A percentile compares a stretch with the other conserved stretches of the same genome.
Conservation (phyloP, 2,888 invertebrate species). For the Oscheius myriophilus region DNA sequence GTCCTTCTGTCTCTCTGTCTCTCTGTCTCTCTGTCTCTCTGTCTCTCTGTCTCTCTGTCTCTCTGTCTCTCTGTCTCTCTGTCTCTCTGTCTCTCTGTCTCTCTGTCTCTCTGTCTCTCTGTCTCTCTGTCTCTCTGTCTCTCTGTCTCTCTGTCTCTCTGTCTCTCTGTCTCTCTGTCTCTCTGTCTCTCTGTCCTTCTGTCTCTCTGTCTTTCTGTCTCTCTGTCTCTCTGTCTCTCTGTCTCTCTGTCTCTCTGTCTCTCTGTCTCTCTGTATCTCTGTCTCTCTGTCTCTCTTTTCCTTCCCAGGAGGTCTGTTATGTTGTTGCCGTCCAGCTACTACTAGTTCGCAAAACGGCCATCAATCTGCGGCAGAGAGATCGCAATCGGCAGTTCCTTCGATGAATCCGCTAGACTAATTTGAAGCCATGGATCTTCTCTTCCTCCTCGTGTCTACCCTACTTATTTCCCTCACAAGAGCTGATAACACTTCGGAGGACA, state of each 20-base stretch:
- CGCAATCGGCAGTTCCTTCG: too few species aligned
- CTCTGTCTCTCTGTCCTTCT: constrained; percentile 1
- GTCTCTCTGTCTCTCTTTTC: too few species aligned
- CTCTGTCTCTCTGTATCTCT: not conserved
- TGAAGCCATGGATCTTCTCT: not conserved
- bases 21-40: constrained; percentile 5
- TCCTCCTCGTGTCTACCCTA: not conserved
- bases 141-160: constrained; percentile 1
- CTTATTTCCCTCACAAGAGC: not conserved
- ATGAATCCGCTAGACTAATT: too few species aligned
- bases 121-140: not conserved
- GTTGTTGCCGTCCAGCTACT: too few species aligned
- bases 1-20: not conserved
- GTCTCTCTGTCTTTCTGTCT: not conserved
- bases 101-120: not conserved
- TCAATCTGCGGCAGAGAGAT: too few species aligned
- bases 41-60: not conserved
- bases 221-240: constrained; percentile 1
- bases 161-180: not conserved
- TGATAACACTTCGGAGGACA: too few species aligned
- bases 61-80: constrained; percentile 5
- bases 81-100: constrained; percentile 2
- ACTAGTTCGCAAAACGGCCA: too few species aligned
- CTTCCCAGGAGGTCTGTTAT: too few species aligned
- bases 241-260: constrained; percentile 2